Evolutionary conservation across 2,888 invertebrate species (phyloP), one percentile per base, ranked within the genome.

Genomic region (Cosmopolites sordidus): DNA sequence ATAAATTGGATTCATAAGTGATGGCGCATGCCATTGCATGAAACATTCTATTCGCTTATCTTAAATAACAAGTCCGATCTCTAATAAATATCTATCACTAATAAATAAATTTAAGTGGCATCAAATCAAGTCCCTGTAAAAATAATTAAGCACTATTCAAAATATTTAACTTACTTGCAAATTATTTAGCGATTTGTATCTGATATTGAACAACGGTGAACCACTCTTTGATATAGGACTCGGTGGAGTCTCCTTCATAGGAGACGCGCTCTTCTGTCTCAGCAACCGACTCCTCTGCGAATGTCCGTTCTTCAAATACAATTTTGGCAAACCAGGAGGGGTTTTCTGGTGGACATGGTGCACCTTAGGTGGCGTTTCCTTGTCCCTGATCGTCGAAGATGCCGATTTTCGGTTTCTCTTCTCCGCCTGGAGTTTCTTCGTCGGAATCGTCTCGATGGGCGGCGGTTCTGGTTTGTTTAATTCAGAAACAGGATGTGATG

Each of bases 371-470:
- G 54, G 56, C 14, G 60, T 62, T 64, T 83, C 80, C 3, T 76
- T 67, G 64, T 83, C 80, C 2, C 76, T 66, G 9, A 70, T 67
- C 2, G 77, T 75, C 6, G 73, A 67, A 48, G 82, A 80, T 15
- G 84, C 83, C 1, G 81, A 75, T 68, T 83, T 83, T 56, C 89
- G 80, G 54, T 88, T 87, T 63, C 89, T 76, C 67, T 90, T 90
- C 69, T 89, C 90, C 11, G 75, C 75, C 59, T 79, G 82, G 15
- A 84, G 78, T 72, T 89, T 89, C 72, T 89, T 89, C 33, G 89
- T 85, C 0, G 92, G 92, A 65, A 92, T 92, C 0, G 92, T 92
- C 76, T 92, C 92, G 66, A 92, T 91, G 9, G 92, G 92, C 30
- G 92, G 92, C 46, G 92, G 92, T 76, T 91, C 89, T 47, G 92